These are phyloP conservation scores for Ceyx erithaca DNA, from an alignment of 2,797 vertebrate species.

Conservation along the genomic window DNA sequence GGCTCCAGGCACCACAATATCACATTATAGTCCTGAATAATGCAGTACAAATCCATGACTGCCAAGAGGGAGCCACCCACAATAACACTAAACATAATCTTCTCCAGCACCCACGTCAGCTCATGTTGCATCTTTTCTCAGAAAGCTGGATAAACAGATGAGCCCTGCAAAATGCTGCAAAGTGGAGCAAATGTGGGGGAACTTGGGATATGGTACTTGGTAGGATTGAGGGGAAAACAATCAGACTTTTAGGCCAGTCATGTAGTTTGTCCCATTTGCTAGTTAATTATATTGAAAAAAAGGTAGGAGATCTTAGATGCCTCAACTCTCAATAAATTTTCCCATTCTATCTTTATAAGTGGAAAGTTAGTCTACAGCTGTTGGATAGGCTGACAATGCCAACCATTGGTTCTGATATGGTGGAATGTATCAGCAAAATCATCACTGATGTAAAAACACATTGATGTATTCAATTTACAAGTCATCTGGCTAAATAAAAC, in stretches of 20 bases:
- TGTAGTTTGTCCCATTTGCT: not conserved
- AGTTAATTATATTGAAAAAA: not conserved
- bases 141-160: not conserved
- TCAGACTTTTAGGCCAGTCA: not conserved
- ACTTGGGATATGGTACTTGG: not conserved
- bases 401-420: not conserved
- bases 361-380: not conserved
- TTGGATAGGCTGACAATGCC: not conserved
- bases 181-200: not conserved
- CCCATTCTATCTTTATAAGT: not conserved
- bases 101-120: not conserved
- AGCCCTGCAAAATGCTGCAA: not conserved
- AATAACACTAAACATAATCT: constrained; percentile 31
- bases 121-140: constrained; percentile 5
- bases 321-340: not conserved
- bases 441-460: not conserved
- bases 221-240: not conserved
- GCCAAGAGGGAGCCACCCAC: constrained; percentile 16
- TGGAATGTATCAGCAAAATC: not conserved
- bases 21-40: constrained; percentile 17
- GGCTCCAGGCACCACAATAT: not conserved
- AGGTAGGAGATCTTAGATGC: not conserved
- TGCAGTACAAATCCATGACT: not conserved
- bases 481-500: not conserved
- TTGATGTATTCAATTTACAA: not conserved